Conservation (phyloP, 92 coral and sea anemone species). For the Porites rus region DNA sequence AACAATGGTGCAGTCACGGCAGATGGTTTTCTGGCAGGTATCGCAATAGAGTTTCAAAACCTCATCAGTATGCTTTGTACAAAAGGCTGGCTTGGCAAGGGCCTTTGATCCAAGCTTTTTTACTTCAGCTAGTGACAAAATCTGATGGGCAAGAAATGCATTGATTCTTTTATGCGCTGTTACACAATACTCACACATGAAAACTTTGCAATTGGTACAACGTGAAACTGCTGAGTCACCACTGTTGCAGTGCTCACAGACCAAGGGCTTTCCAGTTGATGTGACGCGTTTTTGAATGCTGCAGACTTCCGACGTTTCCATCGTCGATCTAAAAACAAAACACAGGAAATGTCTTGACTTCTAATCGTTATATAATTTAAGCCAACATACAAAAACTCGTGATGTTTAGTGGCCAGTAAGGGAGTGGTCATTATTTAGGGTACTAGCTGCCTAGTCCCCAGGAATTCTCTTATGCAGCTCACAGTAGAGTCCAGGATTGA, state of each 20-base stretch:
- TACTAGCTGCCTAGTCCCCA: no score
- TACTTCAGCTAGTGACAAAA: constrained; percentile 68
- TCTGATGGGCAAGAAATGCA: constrained; percentile 45
- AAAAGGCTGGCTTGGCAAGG: constrained; percentile 59
- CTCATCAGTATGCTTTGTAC: constrained; percentile 75
- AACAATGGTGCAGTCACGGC: constrained; percentile 73
- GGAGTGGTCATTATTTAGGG: no score
- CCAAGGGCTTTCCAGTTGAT: constrained; percentile 4
- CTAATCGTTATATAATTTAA: neutral
- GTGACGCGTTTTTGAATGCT: constrained; percentile 29
- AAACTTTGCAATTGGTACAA: constrained; percentile 61
- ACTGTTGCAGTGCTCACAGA: constrained; percentile 70
- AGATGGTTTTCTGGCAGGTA: constrained; percentile 68
- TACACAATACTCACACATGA: constrained; percentile 68
- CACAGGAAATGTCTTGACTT: neutral
- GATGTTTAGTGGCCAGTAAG: no score
- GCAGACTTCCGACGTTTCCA: constrained; percentile 60
- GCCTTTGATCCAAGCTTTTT: constrained; percentile 53
- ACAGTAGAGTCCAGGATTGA: no score
- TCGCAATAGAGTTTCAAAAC: constrained; percentile 71
- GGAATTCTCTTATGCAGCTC: no score
- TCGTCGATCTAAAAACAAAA: constrained; percentile 32
- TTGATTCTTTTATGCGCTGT: constrained; percentile 67
- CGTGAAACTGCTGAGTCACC: constrained; percentile 54
- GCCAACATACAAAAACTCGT: no score